Conservation (phyloP, 2,797 vertebrate genomes). For the Nyctalus aviator region DNA sequence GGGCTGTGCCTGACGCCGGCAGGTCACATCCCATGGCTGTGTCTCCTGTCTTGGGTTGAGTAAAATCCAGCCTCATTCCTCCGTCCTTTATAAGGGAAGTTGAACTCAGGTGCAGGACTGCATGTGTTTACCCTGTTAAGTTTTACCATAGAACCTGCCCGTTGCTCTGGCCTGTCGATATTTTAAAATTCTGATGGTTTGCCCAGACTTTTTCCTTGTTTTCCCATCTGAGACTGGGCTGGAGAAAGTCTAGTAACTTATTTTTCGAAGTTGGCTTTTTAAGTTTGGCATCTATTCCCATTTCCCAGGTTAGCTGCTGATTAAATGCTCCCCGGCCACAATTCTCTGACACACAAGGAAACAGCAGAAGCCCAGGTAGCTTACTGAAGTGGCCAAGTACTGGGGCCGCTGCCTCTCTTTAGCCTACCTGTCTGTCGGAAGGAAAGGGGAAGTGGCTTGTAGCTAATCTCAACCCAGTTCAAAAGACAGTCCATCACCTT, state of each 20-base stretch:
- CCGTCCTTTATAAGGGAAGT: neutral
- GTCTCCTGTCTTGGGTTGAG: neutral
- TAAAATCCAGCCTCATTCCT: neutral
- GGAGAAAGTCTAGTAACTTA: neutral
- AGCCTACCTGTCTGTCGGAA: neutral
- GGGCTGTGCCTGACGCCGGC: neutral
- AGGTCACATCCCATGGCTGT: neutral
- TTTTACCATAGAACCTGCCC: neutral
- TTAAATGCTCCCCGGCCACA: neutral
- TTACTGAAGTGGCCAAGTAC: neutral
- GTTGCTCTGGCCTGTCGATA: neutral
- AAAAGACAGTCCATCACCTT: neutral
- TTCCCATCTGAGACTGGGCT: neutral
- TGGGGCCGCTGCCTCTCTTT: neutral
- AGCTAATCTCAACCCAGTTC: neutral
- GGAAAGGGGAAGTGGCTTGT: neutral
- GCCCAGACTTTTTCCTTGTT: neutral
- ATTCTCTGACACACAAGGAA: neutral
- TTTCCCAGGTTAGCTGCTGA: neutral
- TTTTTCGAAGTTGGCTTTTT: neutral
- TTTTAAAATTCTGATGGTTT: neutral
- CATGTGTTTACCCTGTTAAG: neutral
- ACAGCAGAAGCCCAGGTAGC: neutral
- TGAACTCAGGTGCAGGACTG: neutral
- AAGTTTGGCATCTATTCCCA: neutral